These are phyloP conservation scores for Zaprionus capensis DNA, from an alignment of 1,140 invertebrate species.

Conservation along the genomic window DNA sequence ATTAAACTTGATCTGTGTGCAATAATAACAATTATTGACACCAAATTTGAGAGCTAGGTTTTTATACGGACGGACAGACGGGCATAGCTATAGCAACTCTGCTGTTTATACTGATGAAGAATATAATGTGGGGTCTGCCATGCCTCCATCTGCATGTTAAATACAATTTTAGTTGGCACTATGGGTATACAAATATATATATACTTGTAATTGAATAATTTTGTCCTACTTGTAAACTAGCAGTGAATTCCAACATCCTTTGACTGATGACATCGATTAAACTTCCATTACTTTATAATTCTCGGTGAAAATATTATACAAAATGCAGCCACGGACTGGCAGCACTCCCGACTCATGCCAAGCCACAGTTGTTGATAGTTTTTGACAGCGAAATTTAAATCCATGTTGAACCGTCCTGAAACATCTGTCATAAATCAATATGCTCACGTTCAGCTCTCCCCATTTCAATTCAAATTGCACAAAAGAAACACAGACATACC, in stretches of 20 bases:
- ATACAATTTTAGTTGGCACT: too few species aligned
- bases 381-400: constrained; percentile 48
- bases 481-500: neutral
- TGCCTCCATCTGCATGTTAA: too few species aligned
- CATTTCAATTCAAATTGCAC: constrained; percentile 23
- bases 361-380: constrained; percentile 30
- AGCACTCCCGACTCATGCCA: neutral
- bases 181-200: too few species aligned
- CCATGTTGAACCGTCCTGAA: constrained; percentile 22
- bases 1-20: too few species aligned
- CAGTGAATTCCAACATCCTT: neutral
- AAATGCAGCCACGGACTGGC: neutral
- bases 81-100: too few species aligned
- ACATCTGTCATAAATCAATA: constrained; percentile 55
- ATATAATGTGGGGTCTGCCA: too few species aligned
- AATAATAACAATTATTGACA: too few species aligned
- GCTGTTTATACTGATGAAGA: too few species aligned
- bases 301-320: neutral
- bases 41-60: too few species aligned
- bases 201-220: too few species aligned
- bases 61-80: too few species aligned
- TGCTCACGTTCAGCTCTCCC: constrained; percentile 12
- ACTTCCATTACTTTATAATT: neutral
- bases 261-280: constrained; percentile 17
- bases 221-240: too few species aligned